Base-by-base conservation (phyloP, 1,140 invertebrate species). In the Branchinecta lynchi region DNA sequence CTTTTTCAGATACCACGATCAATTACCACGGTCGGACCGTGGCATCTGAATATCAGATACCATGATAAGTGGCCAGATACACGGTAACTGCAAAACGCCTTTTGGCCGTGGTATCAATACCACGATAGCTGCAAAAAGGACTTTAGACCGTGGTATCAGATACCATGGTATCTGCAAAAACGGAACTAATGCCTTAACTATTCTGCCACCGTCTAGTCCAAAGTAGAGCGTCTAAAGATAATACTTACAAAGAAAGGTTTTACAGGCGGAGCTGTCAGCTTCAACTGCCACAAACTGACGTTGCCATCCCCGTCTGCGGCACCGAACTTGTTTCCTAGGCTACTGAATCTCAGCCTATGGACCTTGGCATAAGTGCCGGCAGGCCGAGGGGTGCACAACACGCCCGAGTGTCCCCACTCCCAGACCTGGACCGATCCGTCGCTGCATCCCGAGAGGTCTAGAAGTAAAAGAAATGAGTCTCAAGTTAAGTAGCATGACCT, bases 251-350 rank as follows among this genome's bases (percentile, higher is more conserved):
- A 96, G 81, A 95, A 98, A 3, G 95, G 93, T 75, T 92, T 84
- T 71, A 70, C 87, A 86, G 75, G 87, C 86, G 71, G 86, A 86
- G 68, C 69, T 70, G 89, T 84, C 66, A 92, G 85, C 44, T 93
- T 91, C 70, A 93, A 89, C 84, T 97, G 93, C 81, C 84, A 86
- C 67, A 97, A 81, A 76, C 91, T 93, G 3, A 97, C 79, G 77
- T 90, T 90, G 65, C 90, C 90, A 77, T 92, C 90, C 3, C 88
- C 89, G 80, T 98, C 95, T 43, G 90, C 89, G 0, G 96, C 92
- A 32, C 94, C 94, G 78, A 97, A 97, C 84, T 99, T 99, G 79
- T 98, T 99, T 65, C 96, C 96, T 78, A 98, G 94, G 76, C 92
- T 86, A 66, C 91, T 94, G 79, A 98, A 99, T 66, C 89, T 83